These are phyloP conservation scores for Drosophila navojoa DNA, from an alignment of 1,140 invertebrate genomes.

Conservation along the genomic window DNA sequence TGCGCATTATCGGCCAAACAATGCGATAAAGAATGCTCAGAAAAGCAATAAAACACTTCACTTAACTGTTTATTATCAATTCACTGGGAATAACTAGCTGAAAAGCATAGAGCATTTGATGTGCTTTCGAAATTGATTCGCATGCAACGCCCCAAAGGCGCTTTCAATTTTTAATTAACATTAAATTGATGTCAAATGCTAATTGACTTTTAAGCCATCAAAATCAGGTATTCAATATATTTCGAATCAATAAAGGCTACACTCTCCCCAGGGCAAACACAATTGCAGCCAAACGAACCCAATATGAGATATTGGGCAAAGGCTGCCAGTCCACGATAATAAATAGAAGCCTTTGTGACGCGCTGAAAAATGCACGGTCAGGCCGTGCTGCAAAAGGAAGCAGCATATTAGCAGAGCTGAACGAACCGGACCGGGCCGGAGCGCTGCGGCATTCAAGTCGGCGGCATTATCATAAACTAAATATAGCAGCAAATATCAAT, in stretches of 20 bases:
- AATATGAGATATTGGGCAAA: slow-evolving; percentile 28
- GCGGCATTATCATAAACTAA: slow-evolving; percentile 82
- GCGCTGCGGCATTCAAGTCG: slow-evolving; percentile 40
- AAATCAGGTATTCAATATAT: slow-evolving; percentile 24
- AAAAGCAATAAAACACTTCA: too few relatives aligned
- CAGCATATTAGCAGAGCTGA: slow-evolving; percentile 58
- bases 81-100: neutral
- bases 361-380: slow-evolving; percentile 48
- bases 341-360: slow-evolving; percentile 52
- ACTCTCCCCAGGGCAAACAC: slow-evolving; percentile 52
- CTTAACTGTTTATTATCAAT: too few relatives aligned
- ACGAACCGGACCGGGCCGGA: neutral
- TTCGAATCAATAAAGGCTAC: slow-evolving; percentile 33
- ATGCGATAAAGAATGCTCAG: neutral
- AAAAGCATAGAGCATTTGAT: neutral
- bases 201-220: slow-evolving; percentile 67
- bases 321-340: slow-evolving; percentile 62
- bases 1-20: too few relatives aligned
- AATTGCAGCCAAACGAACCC: slow-evolving; percentile 16
- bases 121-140: slow-evolving; percentile 27
- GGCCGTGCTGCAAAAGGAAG: slow-evolving; percentile 43
- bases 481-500: slow-evolving; percentile 82
- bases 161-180: slow-evolving; percentile 24
- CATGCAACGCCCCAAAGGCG: slow-evolving; percentile 6
- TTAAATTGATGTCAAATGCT: slow-evolving; percentile 70